Evolutionary conservation across 2,113 vertebrate genomes (phyloP), one percentile per base, ranked within the genome.

Genomic region (Lagopus leucura): DNA sequence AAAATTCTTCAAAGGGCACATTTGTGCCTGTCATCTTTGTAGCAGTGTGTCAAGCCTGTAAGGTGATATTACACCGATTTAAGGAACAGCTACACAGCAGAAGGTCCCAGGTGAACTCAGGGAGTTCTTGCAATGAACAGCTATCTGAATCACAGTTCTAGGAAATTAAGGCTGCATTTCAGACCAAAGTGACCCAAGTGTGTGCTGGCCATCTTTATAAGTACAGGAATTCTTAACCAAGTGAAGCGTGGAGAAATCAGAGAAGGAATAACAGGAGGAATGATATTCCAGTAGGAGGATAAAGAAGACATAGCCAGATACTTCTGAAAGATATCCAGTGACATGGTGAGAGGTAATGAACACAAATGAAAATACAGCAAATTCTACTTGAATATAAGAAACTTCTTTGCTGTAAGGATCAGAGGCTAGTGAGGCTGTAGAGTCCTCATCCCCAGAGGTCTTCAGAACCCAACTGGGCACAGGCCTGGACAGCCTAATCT

Each of bases 131-230:
- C 70, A 70, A 18, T 76, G 92, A 83, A 22, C 66, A 92, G 77
- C 78, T 82, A 72, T 64, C 80, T 13, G 7, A 95, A 74, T 77
- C 54, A 52, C 1, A 3, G 58, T 72, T 90, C 77, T 63, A 54
- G 77, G 65, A 92, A 94, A 94, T 94, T 70, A 92, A 89, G 74
- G 84, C 60, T 58, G 50, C 94, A 93, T 93, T 93, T 94, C 94
- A 95, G 75, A 64, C 11, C 84, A 87, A 95, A 96, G 92, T 82
- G 91, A 93, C 92, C 92, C 92, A 92, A 89, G 78, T 80, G 94
- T 87, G 60, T 80, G 67, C 89, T 92, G 81, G n/a, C 54, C 42
- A 42, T 52, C 92, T 88, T 92, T 64, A 10, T 88, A 83, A 88
- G 71, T 69, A 73, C 58, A 82, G 89, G 63, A 95, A 87, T 84